Base-by-base conservation (phyloP, 2,888 invertebrate species). In the Rotaria socialis region DNA sequence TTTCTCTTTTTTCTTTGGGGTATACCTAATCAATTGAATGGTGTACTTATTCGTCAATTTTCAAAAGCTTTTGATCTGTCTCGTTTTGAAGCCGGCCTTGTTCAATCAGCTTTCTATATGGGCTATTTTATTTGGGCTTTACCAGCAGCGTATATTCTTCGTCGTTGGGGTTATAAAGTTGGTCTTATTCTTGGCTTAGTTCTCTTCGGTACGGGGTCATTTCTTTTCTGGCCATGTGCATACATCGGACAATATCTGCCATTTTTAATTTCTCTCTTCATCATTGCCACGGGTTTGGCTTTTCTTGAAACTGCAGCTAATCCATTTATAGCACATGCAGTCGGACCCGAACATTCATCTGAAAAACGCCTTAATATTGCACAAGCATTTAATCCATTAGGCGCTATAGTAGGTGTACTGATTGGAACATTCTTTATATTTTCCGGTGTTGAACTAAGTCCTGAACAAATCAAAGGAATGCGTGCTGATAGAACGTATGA, bases 321-420 rank as follows among this genome's bases (percentile, higher is more conserved):
- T 80, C 80, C 80, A n/a, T 80, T 80, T 47, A 80, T 80, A 24
- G 80, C 80, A 10, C 22, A 80, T 47, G 24, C 47, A 41, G 47
- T 24, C 5, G 47, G 47, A n/a, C 80, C 80, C 6, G 67, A 35
- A 6, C 24, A 47, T n/a, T 14, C 80, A 80, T 80, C 80, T 5
- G 80, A 80, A 80, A 43, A 80, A 80, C 80, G 80, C 47, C 47
- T 80, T 24, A 80, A 80, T 47, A 47, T 80, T 3, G 43, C 80
- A 11, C 80, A 80, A 80, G 80, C 80, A 80, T 80, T 80, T 14
- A 80, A 80, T 80, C 80, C 80, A 47, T 47, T 80, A n/a, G 80
- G 80, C 47, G 80, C 80, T 47, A 80, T 80, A 24, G 47, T 47
- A 43, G 80, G 80, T 47, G 80, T 24, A 80, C n/a, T 80, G 10